Evolutionary conservation across 2,113 vertebrate species (phyloP), one percentile per base, ranked within the genome.

Genomic region (Dicaeum eximium): DNA sequence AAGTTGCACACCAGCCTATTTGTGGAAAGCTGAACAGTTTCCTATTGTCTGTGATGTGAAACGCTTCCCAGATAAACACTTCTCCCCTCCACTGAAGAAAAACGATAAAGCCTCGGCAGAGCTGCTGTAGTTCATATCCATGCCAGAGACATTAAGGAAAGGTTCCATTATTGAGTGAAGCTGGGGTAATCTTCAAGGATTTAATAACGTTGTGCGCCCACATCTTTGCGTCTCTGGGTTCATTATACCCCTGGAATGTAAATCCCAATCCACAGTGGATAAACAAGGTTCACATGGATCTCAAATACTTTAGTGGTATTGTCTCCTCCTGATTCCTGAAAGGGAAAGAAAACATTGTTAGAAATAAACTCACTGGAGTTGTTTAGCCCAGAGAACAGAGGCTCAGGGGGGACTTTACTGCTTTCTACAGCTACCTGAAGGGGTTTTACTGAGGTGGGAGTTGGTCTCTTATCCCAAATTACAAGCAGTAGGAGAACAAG

Each of bases 11-110:
- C 90, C 91, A 87, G 61, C 74, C 78, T 94, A 25, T 94, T 92
- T 96, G 90, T 77, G 86, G 82, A 93, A 92, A 93, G 53, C 89
- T 77, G 92, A 94, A 96, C 87, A 93, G 88, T 96, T 97, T 86
- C 61, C 78, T 80, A 67, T 92, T 95, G 95, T 97, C 86, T 22
- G 6, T 87, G 69, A 87, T 60, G 56, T 95, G 82, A 97, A 95
- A 79, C 0, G 2, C 51, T 91, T 95, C 95, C 94, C 88, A 97
- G 86, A 94, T 90, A 96, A 95, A 95, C 90, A 94, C 35, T 84
- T 90, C 67, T 58, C 57, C 10, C 30, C 45, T 95, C 82, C 77
- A 92, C 50, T 81, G 86, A 90, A 69, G 86, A 61, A 96, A 95
- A 97, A 82, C 0, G 7, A 92, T 90, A 90, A 88, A 78, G 86